Evolutionary conservation across 2,888 invertebrate species (phyloP).

Genomic region (Trilocha varians): DNA sequence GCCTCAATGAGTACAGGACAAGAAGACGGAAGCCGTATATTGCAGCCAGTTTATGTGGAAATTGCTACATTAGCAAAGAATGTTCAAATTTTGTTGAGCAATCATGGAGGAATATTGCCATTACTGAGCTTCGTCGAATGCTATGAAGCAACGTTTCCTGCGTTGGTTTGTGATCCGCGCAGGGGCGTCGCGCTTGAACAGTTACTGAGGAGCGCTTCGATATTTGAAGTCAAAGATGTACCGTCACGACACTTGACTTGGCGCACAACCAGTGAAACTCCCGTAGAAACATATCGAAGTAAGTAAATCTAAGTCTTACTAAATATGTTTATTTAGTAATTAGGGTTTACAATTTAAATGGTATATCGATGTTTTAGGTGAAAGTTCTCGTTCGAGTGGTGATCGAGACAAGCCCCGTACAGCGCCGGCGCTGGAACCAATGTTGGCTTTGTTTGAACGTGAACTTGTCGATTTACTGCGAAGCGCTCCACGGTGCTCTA

Average conservation of each 20-base stretch:
- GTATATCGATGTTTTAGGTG: slow-evolving; percentile 24
- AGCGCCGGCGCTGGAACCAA: slow-evolving; percentile 78
- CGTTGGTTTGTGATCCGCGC: slow-evolving; percentile 71
- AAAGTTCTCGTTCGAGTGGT: slow-evolving; percentile 43
- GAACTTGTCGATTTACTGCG: slow-evolving; percentile 90
- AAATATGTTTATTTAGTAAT: too few relatives aligned
- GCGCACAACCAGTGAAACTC: slow-evolving; percentile 22
- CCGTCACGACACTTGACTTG: slow-evolving; percentile 52
- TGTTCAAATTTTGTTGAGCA: slow-evolving; percentile 78
- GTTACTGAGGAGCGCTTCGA: slow-evolving; percentile 86
- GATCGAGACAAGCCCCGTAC: slow-evolving; percentile 66
- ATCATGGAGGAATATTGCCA: slow-evolving; percentile 85
- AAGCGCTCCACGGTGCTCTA: slow-evolving; percentile 84
- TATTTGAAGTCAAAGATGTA: slow-evolving; percentile 69
- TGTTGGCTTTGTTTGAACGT: slow-evolving; percentile 85
- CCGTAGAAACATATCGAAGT: slow-evolving; percentile 31
- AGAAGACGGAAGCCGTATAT: slow-evolving; percentile 66
- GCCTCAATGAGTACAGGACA: slow-evolving; percentile 41
- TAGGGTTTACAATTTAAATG: not conserved
- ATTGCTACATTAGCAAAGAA: slow-evolving; percentile 77
- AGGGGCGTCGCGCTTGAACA: slow-evolving; percentile 91
- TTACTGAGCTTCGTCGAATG: slow-evolving; percentile 83
- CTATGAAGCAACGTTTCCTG: slow-evolving; percentile 82
- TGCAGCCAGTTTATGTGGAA: slow-evolving; percentile 78
- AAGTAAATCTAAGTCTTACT: slow-evolving; percentile 15